Conservation (phyloP, 2,888 invertebrate genomes). For the Cactoblastis cactorum region DNA sequence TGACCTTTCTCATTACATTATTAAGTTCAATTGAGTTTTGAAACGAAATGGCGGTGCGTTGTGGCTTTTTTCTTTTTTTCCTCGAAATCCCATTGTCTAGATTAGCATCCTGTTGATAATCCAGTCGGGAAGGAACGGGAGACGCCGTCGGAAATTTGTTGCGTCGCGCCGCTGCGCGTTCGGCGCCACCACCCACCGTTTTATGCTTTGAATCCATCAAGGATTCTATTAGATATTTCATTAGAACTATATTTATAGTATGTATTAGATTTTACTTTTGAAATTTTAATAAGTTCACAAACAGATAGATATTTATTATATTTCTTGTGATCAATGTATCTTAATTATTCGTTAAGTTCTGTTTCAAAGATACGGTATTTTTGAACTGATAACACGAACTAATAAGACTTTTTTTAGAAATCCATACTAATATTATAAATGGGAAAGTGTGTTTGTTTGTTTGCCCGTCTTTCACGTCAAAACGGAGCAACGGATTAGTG, state of each 20-base stretch:
- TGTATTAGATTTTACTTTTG: background rate
- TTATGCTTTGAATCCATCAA: constrained; percentile 36
- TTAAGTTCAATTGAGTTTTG: constrained; percentile 31
- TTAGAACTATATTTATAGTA: constrained; percentile 23
- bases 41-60: constrained; percentile 35
- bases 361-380: no score
- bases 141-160: constrained; percentile 50
- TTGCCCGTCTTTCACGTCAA: no score
- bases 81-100: constrained; percentile 53
- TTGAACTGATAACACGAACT: no score
- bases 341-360: no score
- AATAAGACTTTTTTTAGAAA: no score
- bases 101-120: constrained; percentile 55
- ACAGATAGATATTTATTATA: constrained; percentile 16
- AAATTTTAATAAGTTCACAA: background rate
- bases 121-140: constrained; percentile 29
- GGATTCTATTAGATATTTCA: constrained; percentile 38
- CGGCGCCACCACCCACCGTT: constrained; percentile 34
- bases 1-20: constrained; percentile 33
- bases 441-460: no score
- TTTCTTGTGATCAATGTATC: no score
- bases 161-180: constrained; percentile 28
- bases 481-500: no score
- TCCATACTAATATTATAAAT: no score
- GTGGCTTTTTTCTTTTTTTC: constrained; percentile 32